Base-by-base conservation (phyloP, 2,888 invertebrate genomes). In the Phlogophora meticulosa region DNA sequence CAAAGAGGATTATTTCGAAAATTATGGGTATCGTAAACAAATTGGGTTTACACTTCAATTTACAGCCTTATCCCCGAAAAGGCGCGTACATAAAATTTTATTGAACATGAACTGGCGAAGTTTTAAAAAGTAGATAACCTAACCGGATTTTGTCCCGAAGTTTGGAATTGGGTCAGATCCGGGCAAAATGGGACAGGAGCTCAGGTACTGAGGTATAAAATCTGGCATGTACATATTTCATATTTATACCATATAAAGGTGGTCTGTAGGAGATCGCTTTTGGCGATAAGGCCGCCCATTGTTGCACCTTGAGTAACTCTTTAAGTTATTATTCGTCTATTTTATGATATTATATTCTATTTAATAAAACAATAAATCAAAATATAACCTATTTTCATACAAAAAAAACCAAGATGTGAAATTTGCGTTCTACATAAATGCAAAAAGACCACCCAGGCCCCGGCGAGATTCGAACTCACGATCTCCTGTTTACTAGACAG, bases 401-500 rank as follows among this genome's bases (percentile, higher is more conserved):
- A 28, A 75, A 28, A 22, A 0, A 20, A 48, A 9, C 34, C 11
- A n/a, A 42, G 45, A 4, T 9, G 40, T 22, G 3, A 36, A 1
- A 36, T 28, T 22, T 7, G 7, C 17, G 11, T 45, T 15, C 0
- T 15, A 11, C 1, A 17, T 10, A 15, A 60, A 60, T 34, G 10
- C 43, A 72, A 73, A 74, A 74, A 78, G 36, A 34, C 78, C 45
- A 72, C 73, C 1, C 10, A 92, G 93, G 93, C 94, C 92, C 93
- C 93, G 93, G 87, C 93, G 92, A 93, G 93, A 94, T 94, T 94
- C 93, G 93, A 94, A 94, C 93, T 93, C 93, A 83, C 87, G 93
- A 94, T 94, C 94, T 94, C 93, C 93, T 94, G 94, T 94, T 94
- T 94, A 94, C 93, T 93, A 93, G 93, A 94, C 94, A 94, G 94